Evolutionary conservation across 2,888 invertebrate species (phyloP).

Genomic region (Timema podura): DNA sequence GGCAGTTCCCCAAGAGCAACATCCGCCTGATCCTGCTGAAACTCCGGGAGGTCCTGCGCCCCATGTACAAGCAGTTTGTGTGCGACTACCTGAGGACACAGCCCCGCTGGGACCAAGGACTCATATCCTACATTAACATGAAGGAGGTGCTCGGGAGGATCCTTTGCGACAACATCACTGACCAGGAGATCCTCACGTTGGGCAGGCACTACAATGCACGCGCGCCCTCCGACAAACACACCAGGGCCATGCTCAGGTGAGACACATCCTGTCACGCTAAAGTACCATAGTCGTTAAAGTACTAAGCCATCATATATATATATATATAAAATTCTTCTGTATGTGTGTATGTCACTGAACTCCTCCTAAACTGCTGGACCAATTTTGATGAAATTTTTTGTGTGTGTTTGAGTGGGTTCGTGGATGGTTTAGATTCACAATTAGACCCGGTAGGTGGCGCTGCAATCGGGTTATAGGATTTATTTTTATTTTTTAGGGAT

Average conservation of each 20-base stretch:
- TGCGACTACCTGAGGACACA: constrained; percentile 55
- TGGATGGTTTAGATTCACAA: too few species aligned
- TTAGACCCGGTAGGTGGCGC: too few species aligned
- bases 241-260: constrained; percentile 42
- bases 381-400: too few species aligned
- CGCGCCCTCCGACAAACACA: constrained; percentile 42
- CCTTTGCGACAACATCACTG: constrained; percentile 64
- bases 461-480: too few species aligned
- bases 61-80: constrained; percentile 72
- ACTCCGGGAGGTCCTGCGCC: constrained; percentile 62
- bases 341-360: too few species aligned
- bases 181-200: constrained; percentile 76
- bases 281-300: constrained; percentile 17
- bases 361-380: too few species aligned
- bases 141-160: constrained; percentile 61
- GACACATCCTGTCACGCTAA: background rate
- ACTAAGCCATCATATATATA: too few species aligned
- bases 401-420: too few species aligned
- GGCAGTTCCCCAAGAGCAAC: constrained; percentile 70
- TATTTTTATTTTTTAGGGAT: too few species aligned
- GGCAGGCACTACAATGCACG: constrained; percentile 68
- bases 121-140: too few species aligned
- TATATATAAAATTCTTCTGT: too few species aligned
- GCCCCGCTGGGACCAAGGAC: background rate
- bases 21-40: constrained; percentile 68